A percentile compares a stretch with the other conserved stretches of the same genome.
Evolutionary conservation across 2,113 vertebrate species (phyloP).

Genomic region (Thymallus thymallus): DNA sequence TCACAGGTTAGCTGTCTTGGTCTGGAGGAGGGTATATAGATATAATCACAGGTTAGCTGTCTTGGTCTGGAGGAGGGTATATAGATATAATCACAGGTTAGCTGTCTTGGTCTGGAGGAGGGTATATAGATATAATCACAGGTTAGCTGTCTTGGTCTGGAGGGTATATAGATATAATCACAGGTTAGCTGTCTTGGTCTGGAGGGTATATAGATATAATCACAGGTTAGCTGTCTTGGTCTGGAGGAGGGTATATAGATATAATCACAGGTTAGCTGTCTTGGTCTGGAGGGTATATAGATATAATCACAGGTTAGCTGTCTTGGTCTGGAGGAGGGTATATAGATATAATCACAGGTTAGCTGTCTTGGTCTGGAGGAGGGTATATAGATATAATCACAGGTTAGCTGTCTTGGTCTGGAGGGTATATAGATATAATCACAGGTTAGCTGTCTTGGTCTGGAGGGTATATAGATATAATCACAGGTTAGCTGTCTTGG

Average conservation of each 20-base stretch:
- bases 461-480: too few species aligned
- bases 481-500: slow-evolving; percentile 64
- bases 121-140: slow-evolving; percentile 28
- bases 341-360: slow-evolving; percentile 45
- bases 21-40: too few species aligned
- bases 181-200: slow-evolving; percentile 60
- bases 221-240: slow-evolving; percentile 63
- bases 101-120: slow-evolving; percentile 50
- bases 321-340: slow-evolving; percentile 42
- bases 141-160: slow-evolving; percentile 54
- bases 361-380: slow-evolving; percentile 48
- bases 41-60: slow-evolving; percentile 50
- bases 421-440: neutral
- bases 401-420: slow-evolving; percentile 60
- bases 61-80: slow-evolving; percentile 40
- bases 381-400: neutral
- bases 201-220: too few species aligned
- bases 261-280: slow-evolving; percentile 52
- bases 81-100: slow-evolving; percentile 44
- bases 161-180: neutral
- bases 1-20: slow-evolving; percentile 64
- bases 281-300: slow-evolving; percentile 33
- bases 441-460: slow-evolving; percentile 62
- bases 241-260: too few species aligned
- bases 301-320: slow-evolving; percentile 49